Base-by-base conservation (phyloP, 2,113 vertebrate species). In the Nycticorax nycticorax region DNA sequence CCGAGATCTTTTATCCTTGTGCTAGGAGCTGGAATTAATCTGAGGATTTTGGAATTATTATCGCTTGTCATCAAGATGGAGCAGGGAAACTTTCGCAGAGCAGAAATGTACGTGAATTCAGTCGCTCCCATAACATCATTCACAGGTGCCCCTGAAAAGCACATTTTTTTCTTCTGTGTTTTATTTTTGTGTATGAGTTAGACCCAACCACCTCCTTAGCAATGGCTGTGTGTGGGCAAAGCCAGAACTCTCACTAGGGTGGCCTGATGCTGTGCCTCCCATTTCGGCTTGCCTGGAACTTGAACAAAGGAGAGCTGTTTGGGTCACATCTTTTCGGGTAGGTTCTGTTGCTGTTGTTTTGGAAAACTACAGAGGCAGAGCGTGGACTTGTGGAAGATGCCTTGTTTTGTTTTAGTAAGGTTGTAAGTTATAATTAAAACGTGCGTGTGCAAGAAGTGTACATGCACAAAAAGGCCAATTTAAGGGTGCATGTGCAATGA, bases 11-110 rank as follows among this genome's bases (percentile, higher is more conserved):
- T 64, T 81, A 67, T 87, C 50, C 37, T 60, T 21, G 28, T 68
- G 39, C 39, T 74, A 39, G 68, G 48, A 92, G 47, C 59, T 55
- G 62, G 82, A 88, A 82, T 79, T 88, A 69, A 76, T 83, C 66
- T 19, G 23, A 75, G 33, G 75, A 69, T 69, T 93, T 95, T 22
- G 43, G 39, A 75, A 83, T 90, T 81, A 56, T 62, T 64, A 28
- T 39, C 0, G 9, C 59, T 83, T 85, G 41, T 71, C 23, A 20
- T 32, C 32, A 74, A 79, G 76, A 93, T 37, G 68, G 76, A 89
- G 66, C 4, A 14, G 26, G n/a, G n/a, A 52, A 63, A 83, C 37
- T 80, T 83, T 83, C 63, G 21, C 28, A 74, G 45, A 60, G 59
- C 52, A 56, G 14, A 67, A 88, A 50, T 50, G 20, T 20, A 10